phyloP scores from a whole-genome alignment of 2,888 invertebrate genomes.

The Spatulosminthurus flaviceps region DNA sequence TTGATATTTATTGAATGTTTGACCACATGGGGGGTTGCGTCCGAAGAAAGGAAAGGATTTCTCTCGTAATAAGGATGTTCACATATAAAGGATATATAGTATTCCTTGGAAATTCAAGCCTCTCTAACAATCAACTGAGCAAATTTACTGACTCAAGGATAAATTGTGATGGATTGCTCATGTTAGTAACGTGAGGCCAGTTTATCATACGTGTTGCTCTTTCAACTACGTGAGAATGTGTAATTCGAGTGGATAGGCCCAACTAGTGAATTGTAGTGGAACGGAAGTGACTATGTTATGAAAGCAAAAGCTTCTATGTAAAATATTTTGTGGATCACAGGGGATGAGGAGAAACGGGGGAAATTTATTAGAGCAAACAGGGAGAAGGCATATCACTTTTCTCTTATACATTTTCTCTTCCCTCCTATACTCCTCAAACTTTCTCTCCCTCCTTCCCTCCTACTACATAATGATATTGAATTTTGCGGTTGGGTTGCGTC shows the following conservation, averaged over 20 bases:
- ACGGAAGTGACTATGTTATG: background rate
- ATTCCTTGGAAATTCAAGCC: background rate
- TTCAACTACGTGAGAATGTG: background rate
- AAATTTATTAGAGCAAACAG: constrained; percentile 14
- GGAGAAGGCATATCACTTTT: background rate
- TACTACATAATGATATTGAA: constrained; percentile 33
- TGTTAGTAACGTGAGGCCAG: background rate
- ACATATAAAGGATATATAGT: background rate
- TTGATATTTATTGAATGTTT: too few species aligned
- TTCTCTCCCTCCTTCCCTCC: background rate
- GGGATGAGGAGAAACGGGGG: background rate
- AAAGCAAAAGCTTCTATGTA: constrained; percentile 3
- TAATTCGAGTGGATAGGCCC: background rate
- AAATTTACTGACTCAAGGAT: constrained; percentile 4
- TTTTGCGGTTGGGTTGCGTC: constrained; percentile 24
- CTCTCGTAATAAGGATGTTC: background rate
- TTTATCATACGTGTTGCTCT: background rate
- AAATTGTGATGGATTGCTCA: constrained; percentile 3
- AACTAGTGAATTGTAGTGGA: background rate
- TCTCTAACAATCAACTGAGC: too few species aligned
- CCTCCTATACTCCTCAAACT: background rate
- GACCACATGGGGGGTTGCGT: too few species aligned
- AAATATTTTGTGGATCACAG: background rate
- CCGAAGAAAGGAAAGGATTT: too few species aligned
- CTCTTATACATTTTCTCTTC: background rate